phyloP scores from a whole-genome alignment of 2,113 vertebrate species.

The Amblyopsis rosae region DNA sequence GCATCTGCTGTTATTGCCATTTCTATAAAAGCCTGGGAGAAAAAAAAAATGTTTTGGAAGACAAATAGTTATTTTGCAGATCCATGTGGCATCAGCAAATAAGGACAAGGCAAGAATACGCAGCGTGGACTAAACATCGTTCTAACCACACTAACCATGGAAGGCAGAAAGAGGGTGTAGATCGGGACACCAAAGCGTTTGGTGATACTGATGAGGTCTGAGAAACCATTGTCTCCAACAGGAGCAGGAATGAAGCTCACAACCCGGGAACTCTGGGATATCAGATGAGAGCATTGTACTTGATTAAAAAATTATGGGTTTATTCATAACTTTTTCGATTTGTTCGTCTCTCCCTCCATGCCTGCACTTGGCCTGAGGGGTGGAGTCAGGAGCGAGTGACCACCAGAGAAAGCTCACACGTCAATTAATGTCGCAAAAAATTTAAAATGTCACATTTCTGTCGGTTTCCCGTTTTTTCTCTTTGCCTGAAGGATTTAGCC shows the following conservation, averaged over 20 bases:
- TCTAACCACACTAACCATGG: conserved; percentile 48
- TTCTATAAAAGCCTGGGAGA: conserved; percentile 68
- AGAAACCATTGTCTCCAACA: conserved; percentile 43
- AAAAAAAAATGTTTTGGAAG: neutral
- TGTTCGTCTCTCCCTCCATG: no score
- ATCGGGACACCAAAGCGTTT: conserved; percentile 69
- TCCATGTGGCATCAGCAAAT: no score
- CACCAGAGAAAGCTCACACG: no score
- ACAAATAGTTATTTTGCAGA: neutral
- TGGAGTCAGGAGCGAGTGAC: no score
- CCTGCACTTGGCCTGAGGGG: no score
- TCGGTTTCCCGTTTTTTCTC: no score
- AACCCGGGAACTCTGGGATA: conserved; percentile 60
- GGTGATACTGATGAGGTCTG: conserved; percentile 61
- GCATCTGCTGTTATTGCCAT: conserved; percentile 63
- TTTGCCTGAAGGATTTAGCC: no score
- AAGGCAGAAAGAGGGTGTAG: conserved; percentile 65
- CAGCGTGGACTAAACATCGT: no score
- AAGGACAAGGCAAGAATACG: no score
- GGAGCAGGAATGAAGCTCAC: conserved; percentile 71
- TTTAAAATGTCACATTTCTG: no score
- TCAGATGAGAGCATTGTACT: neutral
- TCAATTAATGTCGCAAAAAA: no score
- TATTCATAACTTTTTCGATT: no score
- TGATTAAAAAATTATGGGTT: neutral